A percentile compares a stretch with the other conserved stretches of the same genome.
phyloP scores from a whole-genome alignment of 2,113 vertebrate species.

The Sitta europaea region DNA sequence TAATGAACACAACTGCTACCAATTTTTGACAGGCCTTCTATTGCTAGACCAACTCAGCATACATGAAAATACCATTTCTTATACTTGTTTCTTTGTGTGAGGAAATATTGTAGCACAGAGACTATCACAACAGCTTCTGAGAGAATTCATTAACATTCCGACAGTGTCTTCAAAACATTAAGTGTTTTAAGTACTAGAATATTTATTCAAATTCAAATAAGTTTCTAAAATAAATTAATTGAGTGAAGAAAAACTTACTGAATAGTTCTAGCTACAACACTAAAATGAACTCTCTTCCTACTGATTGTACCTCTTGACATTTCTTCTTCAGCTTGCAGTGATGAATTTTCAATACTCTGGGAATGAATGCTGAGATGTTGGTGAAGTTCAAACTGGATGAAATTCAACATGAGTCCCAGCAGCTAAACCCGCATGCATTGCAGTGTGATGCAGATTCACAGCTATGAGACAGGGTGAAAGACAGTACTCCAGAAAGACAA shows the following conservation, averaged over 20 bases:
- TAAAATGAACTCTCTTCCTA: background rate
- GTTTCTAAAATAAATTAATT: slow-evolving; percentile 46
- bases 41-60: background rate
- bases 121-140: background rate
- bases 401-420: background rate
- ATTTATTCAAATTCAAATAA: slow-evolving; percentile 29
- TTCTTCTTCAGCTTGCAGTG: background rate
- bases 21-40: background rate
- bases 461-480: background rate
- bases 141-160: background rate
- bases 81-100: background rate
- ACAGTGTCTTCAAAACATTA: background rate
- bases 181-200: background rate
- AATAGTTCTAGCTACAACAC: background rate
- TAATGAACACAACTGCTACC: background rate
- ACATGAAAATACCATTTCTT: background rate
- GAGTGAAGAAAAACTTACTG: background rate
- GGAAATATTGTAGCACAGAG: background rate
- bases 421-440: background rate
- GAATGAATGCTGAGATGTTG: background rate
- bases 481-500: background rate
- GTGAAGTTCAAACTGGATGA: background rate
- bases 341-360: background rate
- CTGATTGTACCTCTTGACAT: slow-evolving; percentile 32
- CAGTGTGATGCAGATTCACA: background rate